Evolutionary conservation across 2,888 invertebrate genomes (phyloP).

Genomic region (Brachylomia viminalis): DNA sequence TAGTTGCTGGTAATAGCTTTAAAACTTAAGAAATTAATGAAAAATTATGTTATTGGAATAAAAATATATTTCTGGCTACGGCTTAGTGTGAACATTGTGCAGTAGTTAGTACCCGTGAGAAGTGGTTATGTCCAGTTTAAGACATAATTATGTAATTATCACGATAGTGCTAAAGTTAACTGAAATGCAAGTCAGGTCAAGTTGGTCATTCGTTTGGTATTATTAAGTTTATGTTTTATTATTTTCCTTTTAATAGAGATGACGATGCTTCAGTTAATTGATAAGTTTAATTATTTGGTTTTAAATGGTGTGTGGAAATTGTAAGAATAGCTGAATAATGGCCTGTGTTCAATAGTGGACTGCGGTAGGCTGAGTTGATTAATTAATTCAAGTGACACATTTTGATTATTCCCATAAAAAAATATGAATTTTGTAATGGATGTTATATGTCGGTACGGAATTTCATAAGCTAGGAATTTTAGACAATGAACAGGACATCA

Average conservation of each 20-base stretch:
- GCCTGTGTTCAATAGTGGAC: not conserved
- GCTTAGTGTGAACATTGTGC: slow-evolving; percentile 32
- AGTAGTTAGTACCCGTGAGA: slow-evolving; percentile 41
- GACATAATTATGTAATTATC: not conserved
- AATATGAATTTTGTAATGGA: not conserved
- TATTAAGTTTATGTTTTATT: not conserved
- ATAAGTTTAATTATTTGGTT: not conserved
- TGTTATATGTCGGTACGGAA: slow-evolving; percentile 3
- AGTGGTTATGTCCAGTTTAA: slow-evolving; percentile 16
- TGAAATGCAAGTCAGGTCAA: slow-evolving; percentile 6
- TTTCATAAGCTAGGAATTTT: slow-evolving; percentile 31
- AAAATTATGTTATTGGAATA: no score
- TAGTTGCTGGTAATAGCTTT: no score
- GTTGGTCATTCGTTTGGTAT: not conserved
- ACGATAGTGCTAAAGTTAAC: slow-evolving; percentile 22
- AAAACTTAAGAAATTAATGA: no score
- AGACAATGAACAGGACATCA: slow-evolving; percentile 30
- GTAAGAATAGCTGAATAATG: not conserved
- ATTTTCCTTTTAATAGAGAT: not conserved
- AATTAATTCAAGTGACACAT: not conserved
- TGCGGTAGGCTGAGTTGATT: not conserved
- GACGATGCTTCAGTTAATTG: not conserved
- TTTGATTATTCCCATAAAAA: not conserved
- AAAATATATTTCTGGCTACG: slow-evolving; percentile 43
- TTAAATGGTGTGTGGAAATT: no score